Percentiles rank a stretch among this genome's conserved stretches.
phyloP scores from a whole-genome alignment of 1,140 invertebrate species.

The Mactra quadrangularis region DNA sequence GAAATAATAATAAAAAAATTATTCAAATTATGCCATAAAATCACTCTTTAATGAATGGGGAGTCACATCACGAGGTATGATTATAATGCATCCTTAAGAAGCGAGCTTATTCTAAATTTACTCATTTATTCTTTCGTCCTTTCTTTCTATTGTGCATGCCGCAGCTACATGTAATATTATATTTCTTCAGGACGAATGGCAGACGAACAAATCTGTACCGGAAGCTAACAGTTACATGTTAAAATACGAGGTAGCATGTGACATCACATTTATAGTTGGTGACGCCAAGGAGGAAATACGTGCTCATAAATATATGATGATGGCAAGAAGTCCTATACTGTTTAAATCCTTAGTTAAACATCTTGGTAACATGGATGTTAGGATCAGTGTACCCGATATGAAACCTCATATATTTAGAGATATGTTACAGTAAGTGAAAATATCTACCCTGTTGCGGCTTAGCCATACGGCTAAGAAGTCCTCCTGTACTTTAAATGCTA shows the following conservation, averaged over 20 bases:
- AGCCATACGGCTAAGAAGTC: not conserved
- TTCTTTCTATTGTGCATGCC: no score
- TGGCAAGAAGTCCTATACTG: slow-evolving; percentile 92
- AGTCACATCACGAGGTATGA: no score
- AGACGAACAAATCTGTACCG: slow-evolving; percentile 49
- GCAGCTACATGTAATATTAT: no score
- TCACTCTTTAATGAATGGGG: no score
- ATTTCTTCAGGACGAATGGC: slow-evolving; percentile 61
- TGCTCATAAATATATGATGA: slow-evolving; percentile 91
- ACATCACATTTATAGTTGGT: slow-evolving; percentile 67
- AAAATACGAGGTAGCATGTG: slow-evolving; percentile 66
- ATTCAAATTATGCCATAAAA: no score
- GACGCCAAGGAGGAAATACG: slow-evolving; percentile 86
- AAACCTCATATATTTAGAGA: slow-evolving; percentile 87
- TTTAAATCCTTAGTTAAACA: slow-evolving; percentile 93
- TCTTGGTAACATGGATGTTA: slow-evolving; percentile 85
- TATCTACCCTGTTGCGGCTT: not conserved
- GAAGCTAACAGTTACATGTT: slow-evolving; percentile 65
- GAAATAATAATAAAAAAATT: no score
- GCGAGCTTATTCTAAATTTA: not conserved
- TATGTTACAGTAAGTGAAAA: slow-evolving; percentile 85
- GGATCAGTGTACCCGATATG: slow-evolving; percentile 91
- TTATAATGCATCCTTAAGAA: not conserved
- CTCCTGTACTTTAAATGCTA: no score
- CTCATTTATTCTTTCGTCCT: no score